Percentiles rank a stretch among this genome's conserved stretches.
Conservation (phyloP, 2,797 vertebrate genomes). For the Mastacembelus armatus region DNA sequence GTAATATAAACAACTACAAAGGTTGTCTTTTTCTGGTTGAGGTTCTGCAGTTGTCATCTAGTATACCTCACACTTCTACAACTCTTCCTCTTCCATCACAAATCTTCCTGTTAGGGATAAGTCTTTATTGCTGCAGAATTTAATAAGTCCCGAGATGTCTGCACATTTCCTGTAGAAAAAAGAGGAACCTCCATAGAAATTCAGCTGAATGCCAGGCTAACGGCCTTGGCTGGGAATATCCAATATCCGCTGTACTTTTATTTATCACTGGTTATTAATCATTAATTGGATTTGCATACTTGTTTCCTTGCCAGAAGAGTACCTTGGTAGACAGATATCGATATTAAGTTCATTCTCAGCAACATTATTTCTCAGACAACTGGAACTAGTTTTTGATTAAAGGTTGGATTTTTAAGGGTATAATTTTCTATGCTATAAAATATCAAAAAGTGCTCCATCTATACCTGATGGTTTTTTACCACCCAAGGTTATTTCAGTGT, state of each 20-base stretch:
- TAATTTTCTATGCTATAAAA: not conserved
- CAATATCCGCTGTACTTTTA: not conserved
- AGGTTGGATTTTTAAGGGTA: not conserved
- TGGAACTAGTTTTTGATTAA: not conserved
- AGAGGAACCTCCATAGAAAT: not conserved
- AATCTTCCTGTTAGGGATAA: not conserved
- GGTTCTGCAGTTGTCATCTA: constrained; percentile 2
- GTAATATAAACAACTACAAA: constrained; percentile 21
- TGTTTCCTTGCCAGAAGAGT: not conserved
- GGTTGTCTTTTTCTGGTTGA: not conserved
- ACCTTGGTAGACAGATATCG: not conserved
- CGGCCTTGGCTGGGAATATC: not conserved
- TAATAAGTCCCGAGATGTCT: constrained; percentile 16
- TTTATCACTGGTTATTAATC: not conserved
- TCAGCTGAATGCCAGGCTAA: not conserved
- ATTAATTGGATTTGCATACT: not conserved
- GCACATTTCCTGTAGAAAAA: not conserved
- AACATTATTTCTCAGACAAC: not conserved
- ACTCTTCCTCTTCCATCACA: not conserved
- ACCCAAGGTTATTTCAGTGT: too few relatives aligned
- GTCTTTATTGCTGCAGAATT: not conserved
- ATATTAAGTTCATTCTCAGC: not conserved
- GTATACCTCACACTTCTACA: not conserved
- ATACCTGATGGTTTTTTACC: too few relatives aligned
- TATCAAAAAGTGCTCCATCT: not conserved